phyloP scores from a whole-genome alignment of 2,797 vertebrate species.

The Ctenopoma kingsleyae region DNA sequence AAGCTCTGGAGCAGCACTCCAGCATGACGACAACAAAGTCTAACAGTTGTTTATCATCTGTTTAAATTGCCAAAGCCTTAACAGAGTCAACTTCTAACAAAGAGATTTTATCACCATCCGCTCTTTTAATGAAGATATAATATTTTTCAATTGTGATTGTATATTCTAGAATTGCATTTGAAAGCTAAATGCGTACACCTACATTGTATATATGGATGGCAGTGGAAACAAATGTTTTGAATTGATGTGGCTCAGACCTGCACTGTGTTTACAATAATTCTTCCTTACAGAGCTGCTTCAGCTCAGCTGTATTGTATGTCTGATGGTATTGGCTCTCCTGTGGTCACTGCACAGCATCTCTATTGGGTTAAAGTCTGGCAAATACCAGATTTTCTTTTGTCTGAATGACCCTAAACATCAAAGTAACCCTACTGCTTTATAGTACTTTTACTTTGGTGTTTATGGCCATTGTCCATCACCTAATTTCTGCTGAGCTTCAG shows the following conservation, averaged over 20 bases:
- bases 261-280: too few relatives aligned
- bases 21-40: not conserved
- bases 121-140: not conserved
- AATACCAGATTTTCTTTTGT: not conserved
- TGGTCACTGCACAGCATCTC: not conserved
- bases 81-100: not conserved
- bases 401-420: not conserved
- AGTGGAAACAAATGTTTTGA: not conserved
- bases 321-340: too few relatives aligned
- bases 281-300: too few relatives aligned
- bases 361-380: not conserved
- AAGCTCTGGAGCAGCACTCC: slow-evolving; percentile 6
- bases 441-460: not conserved
- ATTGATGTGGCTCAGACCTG: too few relatives aligned
- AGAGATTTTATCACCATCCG: not conserved
- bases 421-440: not conserved
- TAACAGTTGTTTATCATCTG: not conserved
- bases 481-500: not conserved
- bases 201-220: not conserved
- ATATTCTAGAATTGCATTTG: not conserved
- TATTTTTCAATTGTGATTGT: not conserved
- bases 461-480: not conserved
- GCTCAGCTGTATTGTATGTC: too few relatives aligned
- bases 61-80: not conserved
- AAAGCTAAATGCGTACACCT: not conserved